These are phyloP conservation scores for Acanthurus leucopareius DNA, from an alignment of 2,797 vertebrate genomes.

Conservation along the genomic window DNA sequence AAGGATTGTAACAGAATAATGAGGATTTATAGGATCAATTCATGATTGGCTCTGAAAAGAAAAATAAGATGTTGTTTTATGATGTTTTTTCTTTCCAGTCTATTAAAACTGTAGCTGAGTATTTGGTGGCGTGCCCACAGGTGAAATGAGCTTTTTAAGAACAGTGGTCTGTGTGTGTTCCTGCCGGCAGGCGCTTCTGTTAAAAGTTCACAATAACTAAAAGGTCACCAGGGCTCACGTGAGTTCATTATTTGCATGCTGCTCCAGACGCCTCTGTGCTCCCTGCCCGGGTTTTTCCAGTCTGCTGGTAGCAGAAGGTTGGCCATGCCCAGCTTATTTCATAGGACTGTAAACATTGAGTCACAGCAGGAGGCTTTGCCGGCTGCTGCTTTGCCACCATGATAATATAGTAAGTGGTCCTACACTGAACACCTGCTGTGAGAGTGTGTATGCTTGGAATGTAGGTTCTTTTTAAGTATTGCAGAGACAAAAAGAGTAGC, in stretches of 20 bases:
- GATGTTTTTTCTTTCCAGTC: background rate
- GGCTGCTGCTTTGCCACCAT: constrained; percentile 23
- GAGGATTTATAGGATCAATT: constrained; percentile 2
- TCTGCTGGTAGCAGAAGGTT: background rate
- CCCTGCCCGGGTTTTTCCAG: background rate
- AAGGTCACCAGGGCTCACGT: constrained; percentile 33
- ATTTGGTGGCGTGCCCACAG: background rate
- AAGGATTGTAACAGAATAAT: background rate
- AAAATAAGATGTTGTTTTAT: background rate
- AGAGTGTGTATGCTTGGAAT: constrained; percentile 1
- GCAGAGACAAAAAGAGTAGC: background rate
- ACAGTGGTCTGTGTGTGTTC: constrained; percentile 4
- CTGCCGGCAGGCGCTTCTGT: constrained; percentile 19
- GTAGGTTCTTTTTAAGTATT: background rate
- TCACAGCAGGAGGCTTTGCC: constrained; percentile 24
- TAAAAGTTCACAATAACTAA: constrained; percentile 17
- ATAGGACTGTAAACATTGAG: constrained; percentile 30
- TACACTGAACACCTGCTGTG: constrained; percentile 16
- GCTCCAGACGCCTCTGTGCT: background rate
- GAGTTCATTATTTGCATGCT: constrained; percentile 35
- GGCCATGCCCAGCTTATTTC: constrained; percentile 25
- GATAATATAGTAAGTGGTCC: background rate
- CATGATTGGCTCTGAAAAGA: background rate
- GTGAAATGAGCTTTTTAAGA: constrained; percentile 39
- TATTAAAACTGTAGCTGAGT: background rate